These are phyloP conservation scores for Pilophorus perplexus DNA, from an alignment of 2,888 invertebrate genomes.

Conservation along the genomic window DNA sequence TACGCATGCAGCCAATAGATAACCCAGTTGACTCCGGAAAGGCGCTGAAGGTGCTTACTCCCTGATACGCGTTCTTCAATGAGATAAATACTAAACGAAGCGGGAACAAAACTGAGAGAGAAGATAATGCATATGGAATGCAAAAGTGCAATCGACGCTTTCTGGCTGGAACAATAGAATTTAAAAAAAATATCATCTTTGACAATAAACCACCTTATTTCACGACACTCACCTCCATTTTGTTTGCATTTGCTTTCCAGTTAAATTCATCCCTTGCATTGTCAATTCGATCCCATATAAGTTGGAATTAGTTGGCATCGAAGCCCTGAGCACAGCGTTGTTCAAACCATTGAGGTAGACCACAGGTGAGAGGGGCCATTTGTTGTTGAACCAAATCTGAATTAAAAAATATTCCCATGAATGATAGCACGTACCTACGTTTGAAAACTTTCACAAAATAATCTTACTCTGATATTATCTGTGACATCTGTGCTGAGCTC, in stretches of 20 bases:
- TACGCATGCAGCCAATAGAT: constrained; percentile 69
- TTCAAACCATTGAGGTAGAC: constrained; percentile 70
- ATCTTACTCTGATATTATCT: constrained; percentile 39
- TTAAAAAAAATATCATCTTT: too few species aligned
- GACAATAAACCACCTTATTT: neutral
- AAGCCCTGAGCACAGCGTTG: constrained; percentile 60
- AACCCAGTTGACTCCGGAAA: constrained; percentile 68
- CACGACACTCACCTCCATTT: constrained; percentile 35
- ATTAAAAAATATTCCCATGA: neutral
- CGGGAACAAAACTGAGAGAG: constrained; percentile 66
- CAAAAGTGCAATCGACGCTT: constrained; percentile 50
- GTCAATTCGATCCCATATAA: constrained; percentile 43
- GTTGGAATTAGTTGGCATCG: constrained; percentile 52
- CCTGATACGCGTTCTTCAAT: constrained; percentile 70
- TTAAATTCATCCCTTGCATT: constrained; percentile 54
- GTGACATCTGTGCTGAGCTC: neutral
- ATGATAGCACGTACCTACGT: neutral
- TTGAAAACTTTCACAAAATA: neutral
- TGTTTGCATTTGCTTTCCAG: constrained; percentile 59
- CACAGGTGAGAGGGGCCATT: constrained; percentile 76
- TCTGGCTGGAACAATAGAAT: constrained; percentile 39
- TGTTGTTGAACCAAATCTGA: constrained; percentile 82
- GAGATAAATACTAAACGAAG: constrained; percentile 73
- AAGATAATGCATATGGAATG: constrained; percentile 56
- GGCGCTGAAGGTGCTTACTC: constrained; percentile 75